Evolutionary conservation across 2,113 vertebrate species (phyloP), one percentile per base, ranked within the genome.

Genomic region (Tricholaema leucomelas): DNA sequence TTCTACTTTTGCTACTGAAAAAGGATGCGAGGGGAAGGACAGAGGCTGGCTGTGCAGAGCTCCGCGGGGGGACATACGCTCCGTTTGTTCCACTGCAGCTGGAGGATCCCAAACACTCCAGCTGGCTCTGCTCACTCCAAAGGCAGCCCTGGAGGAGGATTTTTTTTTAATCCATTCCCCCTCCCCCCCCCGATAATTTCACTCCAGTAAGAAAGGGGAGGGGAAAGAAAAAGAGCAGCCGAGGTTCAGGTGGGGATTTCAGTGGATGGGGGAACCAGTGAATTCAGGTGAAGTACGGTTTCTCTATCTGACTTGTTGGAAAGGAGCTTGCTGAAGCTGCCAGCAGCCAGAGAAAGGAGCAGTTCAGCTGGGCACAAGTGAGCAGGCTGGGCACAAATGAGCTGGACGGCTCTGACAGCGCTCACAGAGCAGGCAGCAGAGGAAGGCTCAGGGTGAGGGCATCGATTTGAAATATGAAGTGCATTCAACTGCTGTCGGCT

Each of bases 1-100:
- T 88, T 74, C 89, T 90, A 86, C 96, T 97, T 97, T 95, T 93
- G 75, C 79, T 96, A 96, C 65, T 52, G 85, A 89, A 60, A 97
- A 97, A 85, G n/a, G 87, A 91, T 90, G 55, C 8, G 35, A 85
- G 93, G 93, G 92, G 90, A 97, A 93, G 88, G 87, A 95, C 60
- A 27, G 38, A 84, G 95, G 92, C 8, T 64, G n/a, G 72, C 36
- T 73, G 87, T 25, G 18, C 81, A 66, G 77, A 92, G 80, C 56
- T 66, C 74, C 33, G 80, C 15, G 55, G 91, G 88, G 90, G 87
- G 86, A 93, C 71, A 90, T 36, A 75, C 54, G n/a, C 95, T 93
- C 91, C 28, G 33, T 87, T 94, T 97, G 96, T 94, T 96, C 95
- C 95, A 95, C 87, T 92, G 95, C 67, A 97, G 96, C 94, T 97